Conservation (phyloP, 2,888 invertebrate genomes). For the Merodon equestris region DNA sequence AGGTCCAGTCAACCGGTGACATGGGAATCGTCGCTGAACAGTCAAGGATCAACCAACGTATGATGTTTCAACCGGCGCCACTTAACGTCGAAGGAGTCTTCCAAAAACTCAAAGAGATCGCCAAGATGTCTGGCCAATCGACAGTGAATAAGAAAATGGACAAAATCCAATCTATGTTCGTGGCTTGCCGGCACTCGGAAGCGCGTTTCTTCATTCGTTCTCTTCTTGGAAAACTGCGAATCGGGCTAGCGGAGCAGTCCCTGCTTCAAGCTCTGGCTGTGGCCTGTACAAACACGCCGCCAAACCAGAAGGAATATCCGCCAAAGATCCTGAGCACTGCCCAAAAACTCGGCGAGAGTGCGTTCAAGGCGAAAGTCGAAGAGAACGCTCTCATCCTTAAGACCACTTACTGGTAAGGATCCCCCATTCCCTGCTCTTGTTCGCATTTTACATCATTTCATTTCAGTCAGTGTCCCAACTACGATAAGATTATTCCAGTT, state of each 20-base stretch:
- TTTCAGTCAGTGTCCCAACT: slow-evolving; percentile 95
- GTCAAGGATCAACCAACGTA: slow-evolving; percentile 90
- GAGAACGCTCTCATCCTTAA: slow-evolving; percentile 88
- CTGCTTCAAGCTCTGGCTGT: slow-evolving; percentile 93
- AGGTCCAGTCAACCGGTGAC: slow-evolving; percentile 85
- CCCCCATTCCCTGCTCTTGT: too few species aligned
- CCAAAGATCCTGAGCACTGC: slow-evolving; percentile 83
- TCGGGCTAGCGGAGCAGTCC: slow-evolving; percentile 98
- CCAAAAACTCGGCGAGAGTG: slow-evolving; percentile 82
- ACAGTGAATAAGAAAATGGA: slow-evolving; percentile 92
- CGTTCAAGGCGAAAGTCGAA: slow-evolving; percentile 87
- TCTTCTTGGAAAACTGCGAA: slow-evolving; percentile 94
- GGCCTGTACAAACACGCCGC: slow-evolving; percentile 90
- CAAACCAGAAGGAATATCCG: slow-evolving; percentile 81
- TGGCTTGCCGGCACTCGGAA: slow-evolving; percentile 93
- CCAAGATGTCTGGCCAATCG: slow-evolving; percentile 88
- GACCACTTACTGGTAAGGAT: slow-evolving; percentile 92
- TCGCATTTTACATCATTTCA: slow-evolving; percentile 1
- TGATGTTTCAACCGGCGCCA: slow-evolving; percentile 91
- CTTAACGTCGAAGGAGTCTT: slow-evolving; percentile 88
- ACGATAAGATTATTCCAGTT: slow-evolving; percentile 89
- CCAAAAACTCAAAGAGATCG: slow-evolving; percentile 90
- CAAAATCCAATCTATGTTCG: slow-evolving; percentile 94
- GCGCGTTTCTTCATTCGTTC: slow-evolving; percentile 94
- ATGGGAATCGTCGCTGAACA: slow-evolving; percentile 94